A percentile compares a stretch with the other conserved stretches of the same genome.
Conservation (phyloP, 2,797 vertebrate species). For the Microctenopoma lineatum region DNA sequence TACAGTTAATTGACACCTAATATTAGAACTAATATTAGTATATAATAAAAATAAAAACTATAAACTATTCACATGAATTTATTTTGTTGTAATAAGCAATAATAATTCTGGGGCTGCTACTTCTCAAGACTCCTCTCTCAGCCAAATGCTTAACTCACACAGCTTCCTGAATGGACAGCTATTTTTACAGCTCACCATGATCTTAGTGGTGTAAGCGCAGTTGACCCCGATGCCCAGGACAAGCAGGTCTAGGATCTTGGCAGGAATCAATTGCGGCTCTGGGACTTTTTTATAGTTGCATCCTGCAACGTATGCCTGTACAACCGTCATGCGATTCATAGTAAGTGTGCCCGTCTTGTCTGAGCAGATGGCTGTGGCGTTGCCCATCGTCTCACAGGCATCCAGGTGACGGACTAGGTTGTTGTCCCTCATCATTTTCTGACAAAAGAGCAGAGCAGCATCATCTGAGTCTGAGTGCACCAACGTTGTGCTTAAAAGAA, state of each 20-base stretch:
- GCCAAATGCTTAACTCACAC: constrained; percentile 38
- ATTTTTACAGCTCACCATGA: constrained; percentile 88
- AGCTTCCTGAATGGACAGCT: constrained; percentile 48
- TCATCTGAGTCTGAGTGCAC: neutral
- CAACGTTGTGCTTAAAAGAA: too few relatives aligned
- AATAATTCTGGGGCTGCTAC: constrained; percentile 35
- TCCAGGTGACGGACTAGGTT: constrained; percentile 97
- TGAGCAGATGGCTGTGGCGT: constrained; percentile 97
- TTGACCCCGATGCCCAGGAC: constrained; percentile 92
- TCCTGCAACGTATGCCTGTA: constrained; percentile 89
- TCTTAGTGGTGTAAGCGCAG: constrained; percentile 96
- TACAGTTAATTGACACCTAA: too few relatives aligned
- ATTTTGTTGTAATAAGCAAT: too few relatives aligned
- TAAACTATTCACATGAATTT: too few relatives aligned
- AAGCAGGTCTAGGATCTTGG: constrained; percentile 89
- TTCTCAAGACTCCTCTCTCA: constrained; percentile 29
- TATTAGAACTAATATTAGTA: too few relatives aligned
- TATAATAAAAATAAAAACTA: too few relatives aligned
- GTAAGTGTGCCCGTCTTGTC: constrained; percentile 98
- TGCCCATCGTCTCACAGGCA: constrained; percentile 98
- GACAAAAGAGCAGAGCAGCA: constrained; percentile 19
- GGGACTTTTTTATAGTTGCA: constrained; percentile 90
- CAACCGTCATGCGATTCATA: constrained; percentile 96
- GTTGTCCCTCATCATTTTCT: constrained; percentile 99
- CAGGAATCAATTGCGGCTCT: constrained; percentile 85